These are phyloP conservation scores for Sphaeramia orbicularis DNA, from an alignment of 2,797 vertebrate genomes.

Conservation along the genomic window DNA sequence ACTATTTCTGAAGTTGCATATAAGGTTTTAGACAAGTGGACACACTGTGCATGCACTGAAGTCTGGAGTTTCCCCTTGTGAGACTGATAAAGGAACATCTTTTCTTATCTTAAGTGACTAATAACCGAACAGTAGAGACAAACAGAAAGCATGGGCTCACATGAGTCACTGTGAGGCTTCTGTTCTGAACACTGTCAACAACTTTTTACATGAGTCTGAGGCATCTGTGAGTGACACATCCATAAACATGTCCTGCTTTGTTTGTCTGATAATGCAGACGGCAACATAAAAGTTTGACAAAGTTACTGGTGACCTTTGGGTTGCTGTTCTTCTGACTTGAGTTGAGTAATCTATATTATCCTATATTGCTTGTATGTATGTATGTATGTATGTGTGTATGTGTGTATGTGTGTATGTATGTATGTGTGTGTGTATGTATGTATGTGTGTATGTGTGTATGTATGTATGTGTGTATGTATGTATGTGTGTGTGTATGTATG, in stretches of 20 bases:
- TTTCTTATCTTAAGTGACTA: too few species aligned
- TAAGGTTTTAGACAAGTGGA: slow-evolving; percentile 16
- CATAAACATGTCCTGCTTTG: background rate
- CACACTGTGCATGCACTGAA: background rate
- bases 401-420: too few species aligned
- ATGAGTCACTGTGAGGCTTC: slow-evolving; percentile 16
- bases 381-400: too few species aligned
- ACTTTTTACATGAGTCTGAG: background rate
- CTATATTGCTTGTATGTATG: too few species aligned
- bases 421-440: too few species aligned
- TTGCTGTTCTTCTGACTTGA: background rate
- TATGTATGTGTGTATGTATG: too few species aligned
- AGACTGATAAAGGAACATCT: too few species aligned
- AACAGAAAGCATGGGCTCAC: background rate
- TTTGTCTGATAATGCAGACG: background rate
- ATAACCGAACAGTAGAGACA: background rate
- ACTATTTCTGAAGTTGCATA: background rate
- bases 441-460: too few species aligned
- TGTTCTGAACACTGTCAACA: background rate
- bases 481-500: too few species aligned
- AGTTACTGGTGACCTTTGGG: background rate
- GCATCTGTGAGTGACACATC: background rate
- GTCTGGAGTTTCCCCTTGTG: too few species aligned
- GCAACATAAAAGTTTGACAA: background rate
- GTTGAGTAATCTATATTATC: background rate